Percentiles rank a stretch among this genome's conserved stretches.
phyloP scores from a whole-genome alignment of 1,140 invertebrate genomes.

The Drosophila littoralis region DNA sequence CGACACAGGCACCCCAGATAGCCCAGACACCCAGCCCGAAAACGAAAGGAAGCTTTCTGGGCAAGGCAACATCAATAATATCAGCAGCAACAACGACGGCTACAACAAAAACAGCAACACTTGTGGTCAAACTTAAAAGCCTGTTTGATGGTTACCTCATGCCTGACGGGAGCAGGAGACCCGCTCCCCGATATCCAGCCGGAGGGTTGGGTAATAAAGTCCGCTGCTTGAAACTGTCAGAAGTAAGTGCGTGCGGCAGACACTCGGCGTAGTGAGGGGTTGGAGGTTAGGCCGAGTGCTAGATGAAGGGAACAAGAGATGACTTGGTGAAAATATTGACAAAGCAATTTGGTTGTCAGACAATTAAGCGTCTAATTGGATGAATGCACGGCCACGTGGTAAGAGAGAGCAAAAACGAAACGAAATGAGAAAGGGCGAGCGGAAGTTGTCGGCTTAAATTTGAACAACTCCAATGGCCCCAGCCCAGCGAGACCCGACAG shows the following conservation, averaged over 20 bases:
- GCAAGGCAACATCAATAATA: slow-evolving; percentile 28
- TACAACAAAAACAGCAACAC: slow-evolving; percentile 47
- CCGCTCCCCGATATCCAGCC: slow-evolving; percentile 4
- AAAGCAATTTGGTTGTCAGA: slow-evolving; percentile 83
- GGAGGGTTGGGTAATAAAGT: slow-evolving; percentile 73
- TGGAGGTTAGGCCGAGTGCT: not conserved
- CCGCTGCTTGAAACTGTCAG: slow-evolving; percentile 78
- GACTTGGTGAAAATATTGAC: slow-evolving; percentile 81
- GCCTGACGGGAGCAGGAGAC: slow-evolving; percentile 2
- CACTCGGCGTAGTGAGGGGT: slow-evolving; percentile 3
- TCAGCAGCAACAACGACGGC: slow-evolving; percentile 45
- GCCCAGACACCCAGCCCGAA: slow-evolving; percentile 26
- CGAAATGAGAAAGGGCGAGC: not conserved
- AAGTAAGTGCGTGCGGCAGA: slow-evolving; percentile 56
- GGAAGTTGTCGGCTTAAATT: slow-evolving; percentile 49
- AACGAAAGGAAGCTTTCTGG: slow-evolving; percentile 64
- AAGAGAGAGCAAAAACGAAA: not conserved
- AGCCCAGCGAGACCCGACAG: slow-evolving; percentile 34
- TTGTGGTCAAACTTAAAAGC: slow-evolving; percentile 80
- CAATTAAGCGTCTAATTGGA: slow-evolving; percentile 83
- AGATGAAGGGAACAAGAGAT: slow-evolving; percentile 33
- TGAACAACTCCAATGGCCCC: slow-evolving; percentile 31
- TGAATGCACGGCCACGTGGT: slow-evolving; percentile 68
- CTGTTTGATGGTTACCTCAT: slow-evolving; percentile 72
- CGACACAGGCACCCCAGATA: slow-evolving; percentile 28